Evolutionary conservation across 1,140 invertebrate species (phyloP), one percentile per base, ranked within the genome.

Genomic region (Cataglyphis hispanica): DNA sequence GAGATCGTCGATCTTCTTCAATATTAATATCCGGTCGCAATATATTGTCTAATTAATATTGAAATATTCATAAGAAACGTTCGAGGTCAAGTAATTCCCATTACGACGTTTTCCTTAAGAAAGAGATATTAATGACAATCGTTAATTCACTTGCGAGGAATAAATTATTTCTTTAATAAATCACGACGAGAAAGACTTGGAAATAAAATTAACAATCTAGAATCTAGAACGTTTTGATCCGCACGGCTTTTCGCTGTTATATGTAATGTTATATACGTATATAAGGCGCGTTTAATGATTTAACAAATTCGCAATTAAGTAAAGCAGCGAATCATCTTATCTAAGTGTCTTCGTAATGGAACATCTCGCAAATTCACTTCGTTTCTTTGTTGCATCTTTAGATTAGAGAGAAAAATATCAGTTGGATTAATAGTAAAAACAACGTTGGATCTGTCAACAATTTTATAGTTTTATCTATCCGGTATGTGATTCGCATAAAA

Each of bases 401-500:
- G 31, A 83, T 46, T 16, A 8, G 19, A 11, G 19, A 83, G 53
- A 27, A 53, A 74, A 60, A 43, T 22, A 74, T 72, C 27, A 27
- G 7, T 53, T 11, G 60, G 31, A 43, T n/a, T 50, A 66, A 77
- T 19, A 5, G n/a, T 31, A 53, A 43, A 61, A 74, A 83, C 8
- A 53, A 74, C 53, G 66, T 81, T 61, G 43, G 31, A 53, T n/a
- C 27, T 40, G 67, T 72, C 67, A 83, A 72, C 40, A 74, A 74
- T 83, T 83, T 60, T 25, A 37, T n/a, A n/a, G n/a, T 19, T 72
- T 72, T 37, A 60, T 2, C 25, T 50, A 37, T 19, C 34, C 19
- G 19, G 3, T 61, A 72, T 56, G 67, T 60, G 53, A 83, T 74
- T 72, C 78, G 53, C 78, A 83, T 83, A 60, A 83, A 83, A 83